These are phyloP conservation scores for Phylloscopus trochiloides DNA, from an alignment of 2,113 vertebrate species.

Conservation along the genomic window DNA sequence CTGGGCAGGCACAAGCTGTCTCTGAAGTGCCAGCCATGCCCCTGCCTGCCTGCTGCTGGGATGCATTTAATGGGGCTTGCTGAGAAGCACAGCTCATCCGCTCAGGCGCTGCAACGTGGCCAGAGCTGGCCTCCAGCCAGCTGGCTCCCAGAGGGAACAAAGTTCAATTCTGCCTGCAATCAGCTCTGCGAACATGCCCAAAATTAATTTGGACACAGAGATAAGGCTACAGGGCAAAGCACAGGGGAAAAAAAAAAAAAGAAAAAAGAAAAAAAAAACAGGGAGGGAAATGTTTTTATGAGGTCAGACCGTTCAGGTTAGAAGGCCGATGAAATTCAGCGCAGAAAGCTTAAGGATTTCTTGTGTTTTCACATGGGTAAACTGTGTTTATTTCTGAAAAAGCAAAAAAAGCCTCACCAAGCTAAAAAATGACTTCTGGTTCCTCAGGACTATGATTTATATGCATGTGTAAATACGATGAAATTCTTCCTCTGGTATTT, in stretches of 20 bases:
- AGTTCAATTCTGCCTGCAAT: background rate
- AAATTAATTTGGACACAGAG: slow-evolving; percentile 31
- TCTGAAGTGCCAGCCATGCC: background rate
- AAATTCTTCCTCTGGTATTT: background rate
- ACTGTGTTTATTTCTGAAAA: background rate
- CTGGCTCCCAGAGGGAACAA: background rate
- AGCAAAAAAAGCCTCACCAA: background rate
- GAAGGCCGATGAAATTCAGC: background rate
- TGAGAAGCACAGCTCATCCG: background rate
- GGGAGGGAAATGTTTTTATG: background rate
- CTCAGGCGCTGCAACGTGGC: background rate
- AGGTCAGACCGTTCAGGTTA: background rate
- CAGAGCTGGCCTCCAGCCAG: background rate
- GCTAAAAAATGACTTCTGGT: background rate
- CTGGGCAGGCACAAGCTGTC: background rate
- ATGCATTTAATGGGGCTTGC: background rate
- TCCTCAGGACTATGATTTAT: background rate
- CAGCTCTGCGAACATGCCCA: background rate
- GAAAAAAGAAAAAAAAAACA: background rate
- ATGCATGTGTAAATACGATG: background rate
- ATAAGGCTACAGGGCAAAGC: background rate
- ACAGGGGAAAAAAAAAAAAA: background rate
- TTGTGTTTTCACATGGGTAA: background rate
- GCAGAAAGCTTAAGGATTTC: background rate
- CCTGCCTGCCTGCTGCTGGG: background rate